phyloP scores from a whole-genome alignment of 2,113 vertebrate species.

The Phyllostomus hastatus region DNA sequence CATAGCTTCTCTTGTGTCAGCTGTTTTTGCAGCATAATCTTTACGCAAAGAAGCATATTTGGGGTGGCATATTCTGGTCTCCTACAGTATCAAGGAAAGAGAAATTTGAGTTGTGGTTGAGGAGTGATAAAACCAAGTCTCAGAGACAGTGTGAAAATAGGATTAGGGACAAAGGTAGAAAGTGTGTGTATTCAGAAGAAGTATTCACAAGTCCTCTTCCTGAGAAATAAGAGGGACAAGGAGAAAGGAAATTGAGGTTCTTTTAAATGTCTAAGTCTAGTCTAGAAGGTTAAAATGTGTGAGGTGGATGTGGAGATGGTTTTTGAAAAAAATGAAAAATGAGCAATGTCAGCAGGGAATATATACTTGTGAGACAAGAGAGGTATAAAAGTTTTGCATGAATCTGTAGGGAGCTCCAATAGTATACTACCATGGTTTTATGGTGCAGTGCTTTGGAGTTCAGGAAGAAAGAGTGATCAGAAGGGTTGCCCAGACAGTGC shows the following conservation, averaged over 20 bases:
- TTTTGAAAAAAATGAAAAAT: background rate
- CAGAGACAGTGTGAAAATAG: background rate
- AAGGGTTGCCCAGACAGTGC: background rate
- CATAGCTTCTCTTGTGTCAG: background rate
- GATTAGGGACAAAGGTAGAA: background rate
- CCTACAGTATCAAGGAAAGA: background rate
- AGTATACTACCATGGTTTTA: background rate
- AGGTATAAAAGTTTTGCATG: background rate
- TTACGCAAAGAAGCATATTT: background rate
- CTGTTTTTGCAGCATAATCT: background rate
- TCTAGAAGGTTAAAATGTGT: background rate
- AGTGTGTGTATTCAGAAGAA: background rate
- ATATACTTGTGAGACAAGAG: background rate
- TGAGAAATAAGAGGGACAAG: background rate
- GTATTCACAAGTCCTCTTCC: background rate
- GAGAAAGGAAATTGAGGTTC: background rate
- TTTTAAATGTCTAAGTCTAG: background rate
- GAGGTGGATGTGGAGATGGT: background rate
- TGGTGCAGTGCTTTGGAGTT: background rate
- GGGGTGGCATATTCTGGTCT: background rate
- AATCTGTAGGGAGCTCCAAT: background rate
- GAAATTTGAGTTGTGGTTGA: background rate
- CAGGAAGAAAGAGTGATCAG: background rate
- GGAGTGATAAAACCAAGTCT: background rate
- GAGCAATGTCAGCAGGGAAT: background rate